Evolutionary conservation across 2,113 vertebrate genomes (phyloP), one percentile per base, ranked within the genome.

Genomic region (Thamnaconus septentrionalis): DNA sequence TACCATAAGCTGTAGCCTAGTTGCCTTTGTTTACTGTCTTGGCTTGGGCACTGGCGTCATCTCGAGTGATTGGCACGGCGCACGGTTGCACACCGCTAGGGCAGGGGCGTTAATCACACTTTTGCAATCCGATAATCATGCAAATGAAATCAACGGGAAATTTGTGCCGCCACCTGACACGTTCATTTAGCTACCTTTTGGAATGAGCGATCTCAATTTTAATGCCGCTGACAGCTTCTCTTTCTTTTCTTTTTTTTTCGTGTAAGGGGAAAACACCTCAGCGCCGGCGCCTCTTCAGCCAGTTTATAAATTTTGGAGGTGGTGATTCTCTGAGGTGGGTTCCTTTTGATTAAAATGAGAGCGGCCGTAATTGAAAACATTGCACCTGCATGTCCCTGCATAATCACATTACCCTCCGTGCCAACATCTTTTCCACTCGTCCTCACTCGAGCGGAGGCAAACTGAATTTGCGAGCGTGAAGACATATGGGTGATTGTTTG

Each of bases 311-410:
- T 73, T 31, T 65, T 60, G 66, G 41, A 72, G 47, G 77, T 42
- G 43, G 41, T 9, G 57, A 61, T 39, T 44, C 80, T 78, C 75
- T 41, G 43, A 69, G 65, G 63, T 12, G 55, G 59, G 49, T 68
- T 51, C 74, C 66, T 68, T 86, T 80, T 82, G 65, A 82, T 80
- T 83, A 75, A 72, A 76, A 31, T 5, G 48, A 69, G 67, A 78
- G 54, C 8, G 63, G 55, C 66, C 45, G 68, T 76, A 79, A 84
- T 79, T 82, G 59, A 61, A 80, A 80, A 73, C 7, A 60, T 66
- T 83, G 56, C 81, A 83, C 79, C 79, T 81, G 66, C 4, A 52
- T 79, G 63, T 74, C 68, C 42, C 59, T 49, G 59, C 43, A 72
- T 83, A 87, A 80, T 83, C 67, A 51, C 18, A 71, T 79, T 72